Evolutionary conservation across 2,113 vertebrate species (phyloP).

Genomic region (Phyllostomus discolor): DNA sequence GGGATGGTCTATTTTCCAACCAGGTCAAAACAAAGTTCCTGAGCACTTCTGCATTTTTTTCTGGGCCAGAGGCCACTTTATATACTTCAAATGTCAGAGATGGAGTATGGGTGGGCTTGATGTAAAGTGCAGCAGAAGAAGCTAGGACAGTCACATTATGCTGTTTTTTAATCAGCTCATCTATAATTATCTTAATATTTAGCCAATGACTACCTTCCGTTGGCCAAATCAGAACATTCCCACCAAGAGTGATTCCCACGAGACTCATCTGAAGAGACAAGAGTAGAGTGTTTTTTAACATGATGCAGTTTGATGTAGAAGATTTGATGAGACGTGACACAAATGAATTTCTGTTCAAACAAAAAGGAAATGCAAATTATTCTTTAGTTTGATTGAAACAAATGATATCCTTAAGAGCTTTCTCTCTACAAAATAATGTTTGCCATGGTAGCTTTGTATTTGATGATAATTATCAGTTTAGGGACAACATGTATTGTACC

Average conservation of each 20-base stretch:
- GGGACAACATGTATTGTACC: neutral
- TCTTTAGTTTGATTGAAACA: neutral
- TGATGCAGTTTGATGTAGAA: neutral
- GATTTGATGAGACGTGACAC: neutral
- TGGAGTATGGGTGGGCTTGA: slow-evolving; percentile 46
- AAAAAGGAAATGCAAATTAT: neutral
- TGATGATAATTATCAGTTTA: neutral
- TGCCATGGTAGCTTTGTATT: neutral
- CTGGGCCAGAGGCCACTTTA: slow-evolving; percentile 74
- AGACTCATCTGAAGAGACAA: slow-evolving; percentile 73
- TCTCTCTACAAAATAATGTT: neutral
- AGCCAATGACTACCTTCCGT: slow-evolving; percentile 87
- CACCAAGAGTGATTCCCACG: slow-evolving; percentile 70
- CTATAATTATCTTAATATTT: slow-evolving; percentile 81
- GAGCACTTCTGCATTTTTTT: slow-evolving; percentile 36
- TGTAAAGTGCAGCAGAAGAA: slow-evolving; percentile 76
- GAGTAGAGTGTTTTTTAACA: slow-evolving; percentile 61
- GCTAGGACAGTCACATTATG: slow-evolving; percentile 82
- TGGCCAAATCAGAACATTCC: slow-evolving; percentile 85
- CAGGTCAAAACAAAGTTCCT: slow-evolving; percentile 70
- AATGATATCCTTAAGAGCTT: neutral
- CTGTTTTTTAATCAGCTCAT: slow-evolving; percentile 77
- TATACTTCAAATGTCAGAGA: slow-evolving; percentile 73
- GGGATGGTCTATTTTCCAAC: slow-evolving; percentile 78
- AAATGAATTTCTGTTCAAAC: neutral